phyloP scores from a whole-genome alignment of 1,140 invertebrate genomes.

The Rhopalosiphum maidis region DNA sequence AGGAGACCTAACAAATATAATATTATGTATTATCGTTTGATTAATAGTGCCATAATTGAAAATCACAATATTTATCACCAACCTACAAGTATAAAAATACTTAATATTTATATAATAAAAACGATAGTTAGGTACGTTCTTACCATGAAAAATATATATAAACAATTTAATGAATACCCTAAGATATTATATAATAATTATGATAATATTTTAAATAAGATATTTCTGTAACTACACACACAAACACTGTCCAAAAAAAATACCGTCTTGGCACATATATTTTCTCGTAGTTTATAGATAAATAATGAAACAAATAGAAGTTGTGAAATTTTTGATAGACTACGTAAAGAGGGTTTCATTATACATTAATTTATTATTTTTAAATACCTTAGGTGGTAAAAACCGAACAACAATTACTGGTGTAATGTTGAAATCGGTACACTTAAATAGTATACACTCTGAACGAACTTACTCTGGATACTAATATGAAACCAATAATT shows the following conservation, averaged over 20 bases:
- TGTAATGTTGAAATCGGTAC: neutral
- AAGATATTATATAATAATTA: neutral
- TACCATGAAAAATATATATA: neutral
- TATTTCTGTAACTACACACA: slow-evolving; percentile 6
- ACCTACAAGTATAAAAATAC: neutral
- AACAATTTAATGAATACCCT: neutral
- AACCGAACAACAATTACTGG: neutral
- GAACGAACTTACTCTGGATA: neutral
- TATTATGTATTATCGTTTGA: neutral
- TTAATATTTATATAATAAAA: neutral
- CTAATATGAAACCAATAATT: neutral
- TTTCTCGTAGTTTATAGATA: neutral
- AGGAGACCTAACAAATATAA: neutral
- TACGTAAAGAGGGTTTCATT: neutral
- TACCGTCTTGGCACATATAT: neutral
- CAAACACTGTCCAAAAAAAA: neutral
- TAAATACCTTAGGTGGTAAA: neutral
- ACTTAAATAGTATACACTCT: neutral
- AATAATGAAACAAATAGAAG: neutral
- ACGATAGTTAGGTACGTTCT: neutral
- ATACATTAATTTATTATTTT: neutral
- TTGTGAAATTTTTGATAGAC: neutral
- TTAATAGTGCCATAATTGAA: neutral
- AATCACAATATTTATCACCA: neutral
- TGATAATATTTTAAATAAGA: slow-evolving; percentile 20